phyloP scores from a whole-genome alignment of 2,113 vertebrate species.

The Riparia riparia region DNA sequence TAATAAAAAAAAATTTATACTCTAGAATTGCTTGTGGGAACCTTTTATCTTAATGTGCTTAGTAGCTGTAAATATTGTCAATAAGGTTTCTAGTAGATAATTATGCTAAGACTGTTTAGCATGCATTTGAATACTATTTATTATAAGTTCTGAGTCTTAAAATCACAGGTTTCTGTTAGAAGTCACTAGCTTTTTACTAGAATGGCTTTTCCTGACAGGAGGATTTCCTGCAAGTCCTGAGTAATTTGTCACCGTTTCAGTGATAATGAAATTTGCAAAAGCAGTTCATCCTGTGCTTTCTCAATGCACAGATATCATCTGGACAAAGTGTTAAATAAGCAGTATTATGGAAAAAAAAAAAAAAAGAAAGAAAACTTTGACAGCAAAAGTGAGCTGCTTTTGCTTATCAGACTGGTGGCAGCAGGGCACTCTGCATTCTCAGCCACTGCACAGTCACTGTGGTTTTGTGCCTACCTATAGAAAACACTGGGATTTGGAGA shows the following conservation, averaged over 20 bases:
- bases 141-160: neutral
- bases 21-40: neutral
- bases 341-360: neutral
- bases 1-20: neutral
- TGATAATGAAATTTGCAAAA: neutral
- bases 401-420: neutral
- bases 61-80: neutral
- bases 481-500: neutral
- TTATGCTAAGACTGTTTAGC: neutral
- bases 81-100: neutral
- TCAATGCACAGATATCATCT: neutral
- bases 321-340: neutral
- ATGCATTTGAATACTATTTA: neutral
- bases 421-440: neutral
- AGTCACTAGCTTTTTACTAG: neutral
- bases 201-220: neutral
- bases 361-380: neutral
- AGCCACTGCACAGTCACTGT: neutral
- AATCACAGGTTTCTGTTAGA: neutral
- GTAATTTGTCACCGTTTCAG: neutral
- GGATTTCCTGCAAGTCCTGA: neutral
- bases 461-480: neutral
- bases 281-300: neutral
- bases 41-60: neutral
- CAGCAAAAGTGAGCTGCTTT: neutral